Evolutionary conservation across 2,888 invertebrate species (phyloP).

Genomic region (Spilarctia lutea): DNA sequence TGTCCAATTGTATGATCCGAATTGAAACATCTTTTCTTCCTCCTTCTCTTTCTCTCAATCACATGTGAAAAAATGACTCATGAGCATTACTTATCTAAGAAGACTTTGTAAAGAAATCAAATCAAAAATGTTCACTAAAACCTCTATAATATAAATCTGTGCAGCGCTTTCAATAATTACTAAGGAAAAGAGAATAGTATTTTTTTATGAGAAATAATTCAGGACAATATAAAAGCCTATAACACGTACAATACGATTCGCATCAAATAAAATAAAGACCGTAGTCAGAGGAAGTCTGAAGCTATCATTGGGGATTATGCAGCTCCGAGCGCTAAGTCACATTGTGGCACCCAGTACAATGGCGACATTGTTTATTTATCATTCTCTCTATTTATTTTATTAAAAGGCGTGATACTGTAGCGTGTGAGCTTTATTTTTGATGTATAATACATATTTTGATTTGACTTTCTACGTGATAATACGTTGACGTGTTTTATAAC

Average conservation of each 20-base stretch:
- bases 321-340: slow-evolving; percentile 56
- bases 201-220: neutral
- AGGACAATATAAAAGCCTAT: slow-evolving; percentile 29
- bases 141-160: no score
- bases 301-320: slow-evolving; percentile 60
- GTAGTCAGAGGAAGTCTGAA: slow-evolving; percentile 37
- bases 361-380: slow-evolving; percentile 40
- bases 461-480: neutral
- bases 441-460: neutral
- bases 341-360: slow-evolving; percentile 37
- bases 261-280: slow-evolving; percentile 58
- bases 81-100: no score
- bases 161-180: neutral
- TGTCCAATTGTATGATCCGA: no score
- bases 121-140: no score
- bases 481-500: neutral
- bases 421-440: slow-evolving; percentile 8
- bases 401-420: slow-evolving; percentile 24
- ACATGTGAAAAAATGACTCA: no score
- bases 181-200: neutral
- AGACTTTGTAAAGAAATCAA: no score
- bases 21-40: no score
- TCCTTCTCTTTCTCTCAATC: no score
- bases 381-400: slow-evolving; percentile 45
- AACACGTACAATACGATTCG: slow-evolving; percentile 38